phyloP scores from a whole-genome alignment of 1,140 invertebrate species.

The Drosophila orena region DNA sequence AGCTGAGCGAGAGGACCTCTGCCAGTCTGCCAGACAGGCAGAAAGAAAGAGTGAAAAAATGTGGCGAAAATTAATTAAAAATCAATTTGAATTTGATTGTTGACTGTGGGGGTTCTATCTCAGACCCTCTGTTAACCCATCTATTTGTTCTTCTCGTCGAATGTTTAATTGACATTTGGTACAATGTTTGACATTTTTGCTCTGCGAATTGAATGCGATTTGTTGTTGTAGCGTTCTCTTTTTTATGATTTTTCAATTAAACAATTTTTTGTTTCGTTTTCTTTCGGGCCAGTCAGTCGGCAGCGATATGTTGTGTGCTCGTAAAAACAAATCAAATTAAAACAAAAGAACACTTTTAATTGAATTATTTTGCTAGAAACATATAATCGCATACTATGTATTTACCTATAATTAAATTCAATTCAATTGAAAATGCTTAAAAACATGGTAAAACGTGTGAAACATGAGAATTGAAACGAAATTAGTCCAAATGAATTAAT shows the following conservation, averaged over 20 bases:
- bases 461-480: constrained; percentile 54
- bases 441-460: constrained; percentile 21
- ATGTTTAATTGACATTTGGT: constrained; percentile 76
- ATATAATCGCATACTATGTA: constrained; percentile 32
- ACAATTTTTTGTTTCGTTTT: constrained; percentile 24
- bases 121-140: constrained; percentile 13
- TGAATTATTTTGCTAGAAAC: constrained; percentile 69
- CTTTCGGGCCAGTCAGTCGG: not conserved
- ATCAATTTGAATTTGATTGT: constrained; percentile 83
- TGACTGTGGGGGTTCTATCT: constrained; percentile 26
- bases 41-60: constrained; percentile 56
- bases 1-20: not conserved
- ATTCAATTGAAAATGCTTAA: constrained; percentile 21
- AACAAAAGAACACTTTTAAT: constrained; percentile 62
- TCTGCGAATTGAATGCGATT: constrained; percentile 44
- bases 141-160: constrained; percentile 41
- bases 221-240: constrained; percentile 28
- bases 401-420: constrained; percentile 58
- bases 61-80: constrained; percentile 84
- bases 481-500: constrained; percentile 48
- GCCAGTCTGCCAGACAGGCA: constrained; percentile 3
- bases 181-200: constrained; percentile 64
- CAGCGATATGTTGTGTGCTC: constrained; percentile 1
- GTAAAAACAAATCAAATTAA: constrained; percentile 36
- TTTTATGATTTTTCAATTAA: constrained; percentile 66